Base-by-base conservation (phyloP, 2,888 invertebrate species). In the Matsumyia berberina region DNA sequence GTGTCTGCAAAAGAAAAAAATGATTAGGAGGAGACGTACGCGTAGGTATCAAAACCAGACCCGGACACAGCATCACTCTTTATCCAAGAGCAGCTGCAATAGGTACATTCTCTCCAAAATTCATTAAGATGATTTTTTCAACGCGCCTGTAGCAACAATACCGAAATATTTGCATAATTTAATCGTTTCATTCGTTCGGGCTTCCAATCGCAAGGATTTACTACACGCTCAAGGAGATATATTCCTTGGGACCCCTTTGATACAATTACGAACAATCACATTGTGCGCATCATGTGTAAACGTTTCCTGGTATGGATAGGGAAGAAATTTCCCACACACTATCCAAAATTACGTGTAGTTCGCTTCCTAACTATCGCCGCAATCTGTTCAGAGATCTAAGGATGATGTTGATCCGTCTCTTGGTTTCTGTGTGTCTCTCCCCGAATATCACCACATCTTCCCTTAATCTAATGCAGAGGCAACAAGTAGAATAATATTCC, bases 81-180 rank as follows among this genome's bases (percentile, higher is more conserved):
- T 17, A 66, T 60, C 24, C 58, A 66, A 73, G 64, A 64, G 64
- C 79, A 85, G 72, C 77, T 81, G 72, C 79, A 62, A 49, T 58
- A n/a, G n/a, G n/a, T n/a, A n/a, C n/a, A 46, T 74, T 55, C 35
- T 76, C 70, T 62, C 58, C 9, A 39, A 66, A 73, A 74, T 85
- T 85, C 70, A 85, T 85, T 79, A 80, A 79, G 80, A 80, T 80
- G 53, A 79, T 85, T 85, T 85, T 80, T 85, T 80, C 80, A 85
- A 85, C 85, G 80, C 85, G 79, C 74, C 76, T 80, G 80, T 60
- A 80, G 70, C 85, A 80, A 85, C 85, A 85, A 85, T 80, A 53
- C 85, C 39, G 42, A 69, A 17, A 53, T 70, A 85, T 85, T 85
- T 85, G 81, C 86, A 86, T 86, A 86, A 86, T 86, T 86, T 82